These are phyloP conservation scores for Myzus persicae DNA, from an alignment of 1,140 invertebrate species.

Conservation along the genomic window DNA sequence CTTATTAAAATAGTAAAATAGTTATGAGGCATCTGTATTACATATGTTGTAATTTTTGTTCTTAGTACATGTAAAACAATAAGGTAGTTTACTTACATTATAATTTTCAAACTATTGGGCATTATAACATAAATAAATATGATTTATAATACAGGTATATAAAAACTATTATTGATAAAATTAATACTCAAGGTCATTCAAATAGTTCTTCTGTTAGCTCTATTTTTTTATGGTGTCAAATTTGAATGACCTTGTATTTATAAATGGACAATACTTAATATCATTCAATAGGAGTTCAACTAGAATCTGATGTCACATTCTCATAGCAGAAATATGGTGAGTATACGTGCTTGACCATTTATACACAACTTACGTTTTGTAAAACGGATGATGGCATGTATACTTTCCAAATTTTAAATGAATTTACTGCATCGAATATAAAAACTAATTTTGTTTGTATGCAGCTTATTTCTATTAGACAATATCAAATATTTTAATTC, in stretches of 20 bases:
- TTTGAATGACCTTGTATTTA: constrained; percentile 30
- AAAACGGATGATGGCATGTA: background rate
- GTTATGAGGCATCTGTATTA: background rate
- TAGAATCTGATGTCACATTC: background rate
- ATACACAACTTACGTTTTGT: background rate
- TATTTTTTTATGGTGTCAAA: background rate
- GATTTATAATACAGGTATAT: background rate
- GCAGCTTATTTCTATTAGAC: background rate
- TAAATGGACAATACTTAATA: background rate
- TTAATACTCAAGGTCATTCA: constrained; percentile 2
- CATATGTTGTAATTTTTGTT: background rate
- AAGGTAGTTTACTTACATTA: background rate
- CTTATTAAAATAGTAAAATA: background rate
- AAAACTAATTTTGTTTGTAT: background rate
- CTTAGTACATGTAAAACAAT: background rate
- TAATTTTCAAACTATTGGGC: too few species aligned
- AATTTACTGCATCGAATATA: background rate
- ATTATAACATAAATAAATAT: background rate
- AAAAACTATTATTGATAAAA: background rate
- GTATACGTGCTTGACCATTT: background rate
- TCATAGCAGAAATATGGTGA: background rate
- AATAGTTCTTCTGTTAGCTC: background rate
- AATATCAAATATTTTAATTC: background rate
- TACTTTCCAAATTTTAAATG: background rate
- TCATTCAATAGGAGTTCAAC: background rate